These are phyloP conservation scores for Aphelocoma coerulescens DNA, from an alignment of 2,113 vertebrate genomes.

Conservation along the genomic window DNA sequence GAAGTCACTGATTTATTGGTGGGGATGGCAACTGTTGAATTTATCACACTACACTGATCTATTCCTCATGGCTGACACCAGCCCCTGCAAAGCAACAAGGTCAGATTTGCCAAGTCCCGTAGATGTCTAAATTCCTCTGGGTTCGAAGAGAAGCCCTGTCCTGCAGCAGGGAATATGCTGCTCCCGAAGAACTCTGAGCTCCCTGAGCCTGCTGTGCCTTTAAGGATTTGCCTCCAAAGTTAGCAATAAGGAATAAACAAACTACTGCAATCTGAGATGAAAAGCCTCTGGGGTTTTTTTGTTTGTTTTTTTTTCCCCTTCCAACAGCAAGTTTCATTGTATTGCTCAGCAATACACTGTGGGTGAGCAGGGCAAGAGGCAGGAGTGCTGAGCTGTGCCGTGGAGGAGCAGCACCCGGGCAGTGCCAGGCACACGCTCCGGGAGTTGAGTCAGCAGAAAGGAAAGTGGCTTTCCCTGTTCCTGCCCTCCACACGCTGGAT, in stretches of 20 bases:
- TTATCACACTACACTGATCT: background rate
- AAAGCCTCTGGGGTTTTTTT: background rate
- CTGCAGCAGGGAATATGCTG: background rate
- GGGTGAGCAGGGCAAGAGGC: background rate
- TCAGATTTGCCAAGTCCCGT: background rate
- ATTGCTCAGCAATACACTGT: background rate
- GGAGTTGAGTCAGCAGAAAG: background rate
- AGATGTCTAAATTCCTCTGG: background rate
- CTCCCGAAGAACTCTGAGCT: accelerated
- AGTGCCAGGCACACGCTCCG: accelerated
- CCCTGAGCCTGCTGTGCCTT: background rate
- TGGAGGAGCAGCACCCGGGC: background rate
- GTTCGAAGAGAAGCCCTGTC: background rate
- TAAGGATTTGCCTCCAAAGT: background rate
- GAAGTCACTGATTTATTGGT: background rate
- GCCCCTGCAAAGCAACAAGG: background rate
- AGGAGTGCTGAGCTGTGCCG: background rate
- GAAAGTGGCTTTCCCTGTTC: background rate
- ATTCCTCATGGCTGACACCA: background rate
- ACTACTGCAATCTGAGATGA: background rate
- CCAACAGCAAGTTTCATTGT: background rate
- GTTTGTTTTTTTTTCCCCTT: accelerated
- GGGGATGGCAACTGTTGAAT: background rate
- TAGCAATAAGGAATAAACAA: background rate
- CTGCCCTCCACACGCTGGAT: background rate